Conservation (phyloP, 2,113 vertebrate species). For the Onychostruthus taczanowskii region DNA sequence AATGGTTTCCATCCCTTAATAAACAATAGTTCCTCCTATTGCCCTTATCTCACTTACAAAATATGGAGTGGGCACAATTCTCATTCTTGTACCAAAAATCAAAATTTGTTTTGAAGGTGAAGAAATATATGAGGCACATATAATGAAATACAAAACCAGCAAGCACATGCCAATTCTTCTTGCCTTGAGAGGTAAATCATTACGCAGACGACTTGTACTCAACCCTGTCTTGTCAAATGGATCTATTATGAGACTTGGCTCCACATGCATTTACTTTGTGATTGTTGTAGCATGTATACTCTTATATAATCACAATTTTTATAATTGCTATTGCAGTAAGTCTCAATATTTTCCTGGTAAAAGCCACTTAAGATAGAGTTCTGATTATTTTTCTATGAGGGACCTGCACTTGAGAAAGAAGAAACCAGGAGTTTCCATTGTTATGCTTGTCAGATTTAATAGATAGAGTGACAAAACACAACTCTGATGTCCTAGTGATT, state of each 20-base stretch:
- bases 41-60: neutral
- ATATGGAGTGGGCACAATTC: neutral
- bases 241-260: neutral
- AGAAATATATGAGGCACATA: neutral
- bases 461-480: neutral
- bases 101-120: neutral
- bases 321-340: neutral
- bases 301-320: neutral
- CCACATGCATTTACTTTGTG: neutral
- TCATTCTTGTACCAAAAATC: neutral
- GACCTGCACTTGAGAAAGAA: neutral
- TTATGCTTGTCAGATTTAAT: neutral
- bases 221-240: neutral
- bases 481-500: neutral
- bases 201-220: neutral
- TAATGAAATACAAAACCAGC: neutral
- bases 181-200: neutral
- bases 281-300: neutral
- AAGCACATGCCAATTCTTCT: neutral
- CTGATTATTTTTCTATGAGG: neutral
- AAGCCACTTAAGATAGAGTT: neutral
- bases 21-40: neutral
- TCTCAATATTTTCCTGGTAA: neutral
- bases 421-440: neutral
- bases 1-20: neutral